Evolutionary conservation across 1,140 invertebrate species (phyloP), one percentile per base, ranked within the genome.

Genomic region (Choristoneura fumiferana): DNA sequence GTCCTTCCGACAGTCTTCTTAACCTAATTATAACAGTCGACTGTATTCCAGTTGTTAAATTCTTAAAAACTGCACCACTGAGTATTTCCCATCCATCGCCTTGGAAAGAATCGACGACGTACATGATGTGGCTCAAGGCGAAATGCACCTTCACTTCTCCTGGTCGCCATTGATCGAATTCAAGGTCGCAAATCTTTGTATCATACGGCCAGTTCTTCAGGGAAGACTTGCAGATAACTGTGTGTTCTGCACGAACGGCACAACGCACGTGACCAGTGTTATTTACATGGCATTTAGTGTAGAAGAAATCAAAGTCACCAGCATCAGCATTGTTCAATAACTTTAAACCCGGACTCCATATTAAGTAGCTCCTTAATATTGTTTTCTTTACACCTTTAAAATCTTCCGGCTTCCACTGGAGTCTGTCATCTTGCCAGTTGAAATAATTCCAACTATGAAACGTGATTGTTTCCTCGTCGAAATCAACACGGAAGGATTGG

Each of bases 141-240:
- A 49, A 49, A n/a, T 22, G 4, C 10, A 49, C 43, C 29, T 49
- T 49, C 4, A 10, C 29, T 12, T 49, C 43, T 12, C 12, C 17
- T 0, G 43, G 18, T 22, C 43, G n/a, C 43, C 43, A 49, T 1
- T 49, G 43, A 17, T 49, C 43, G 22, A 49, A 33, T 1, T 29
- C 6, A 10, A 49, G 43, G 9, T 10, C 29, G 6, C 43, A 49
- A 33, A 5, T 49, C 43, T 49, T 49, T 8, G 9, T 22, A n/a
- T 49, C 43, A 29, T 49, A 49, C n/a, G 43, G 43, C 43, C 43
- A 49, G 8, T 49, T 49, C 13, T 17, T 49, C 8, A 49, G 12
- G n/a, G 12, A 17, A 29, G 43, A 49, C 8, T 17, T 29, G 6
- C 43, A 49, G 22, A 29, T 12, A n/a, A 49, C 43, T 49, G 8